These are phyloP conservation scores for Petrocephalus schoutedeni DNA, from an alignment of 2,797 vertebrate genomes.

Conservation along the genomic window DNA sequence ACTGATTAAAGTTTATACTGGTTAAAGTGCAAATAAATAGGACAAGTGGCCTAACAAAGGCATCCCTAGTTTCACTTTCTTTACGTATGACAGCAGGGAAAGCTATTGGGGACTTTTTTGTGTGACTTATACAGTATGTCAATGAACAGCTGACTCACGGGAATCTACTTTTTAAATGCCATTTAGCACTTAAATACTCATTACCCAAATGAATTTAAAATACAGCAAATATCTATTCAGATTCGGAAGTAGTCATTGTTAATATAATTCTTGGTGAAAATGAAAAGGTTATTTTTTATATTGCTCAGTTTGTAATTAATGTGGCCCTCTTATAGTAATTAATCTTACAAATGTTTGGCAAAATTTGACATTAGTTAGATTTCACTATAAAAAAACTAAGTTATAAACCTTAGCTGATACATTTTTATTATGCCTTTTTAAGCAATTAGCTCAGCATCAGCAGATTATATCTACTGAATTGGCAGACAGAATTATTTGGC, in stretches of 20 bases:
- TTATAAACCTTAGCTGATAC: neutral
- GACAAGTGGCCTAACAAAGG: constrained; percentile 33
- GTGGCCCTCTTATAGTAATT: neutral
- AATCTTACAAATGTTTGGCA: neutral
- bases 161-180: neutral
- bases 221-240: neutral
- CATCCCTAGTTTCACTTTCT: constrained; percentile 33
- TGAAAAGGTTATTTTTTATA: neutral
- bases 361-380: neutral
- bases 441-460: neutral
- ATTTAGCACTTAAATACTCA: neutral
- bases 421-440: neutral
- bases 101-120: neutral
- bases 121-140: neutral
- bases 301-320: neutral
- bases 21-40: constrained; percentile 40
- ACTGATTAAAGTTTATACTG: constrained; percentile 1
- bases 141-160: neutral
- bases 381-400: neutral
- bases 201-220: neutral
- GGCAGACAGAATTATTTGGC: neutral
- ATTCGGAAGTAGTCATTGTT: neutral
- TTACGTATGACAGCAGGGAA: constrained; percentile 27
- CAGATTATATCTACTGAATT: neutral
- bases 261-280: neutral